These are phyloP conservation scores for Dendroctonus valens DNA, from an alignment of 1,140 invertebrate genomes.

Conservation along the genomic window DNA sequence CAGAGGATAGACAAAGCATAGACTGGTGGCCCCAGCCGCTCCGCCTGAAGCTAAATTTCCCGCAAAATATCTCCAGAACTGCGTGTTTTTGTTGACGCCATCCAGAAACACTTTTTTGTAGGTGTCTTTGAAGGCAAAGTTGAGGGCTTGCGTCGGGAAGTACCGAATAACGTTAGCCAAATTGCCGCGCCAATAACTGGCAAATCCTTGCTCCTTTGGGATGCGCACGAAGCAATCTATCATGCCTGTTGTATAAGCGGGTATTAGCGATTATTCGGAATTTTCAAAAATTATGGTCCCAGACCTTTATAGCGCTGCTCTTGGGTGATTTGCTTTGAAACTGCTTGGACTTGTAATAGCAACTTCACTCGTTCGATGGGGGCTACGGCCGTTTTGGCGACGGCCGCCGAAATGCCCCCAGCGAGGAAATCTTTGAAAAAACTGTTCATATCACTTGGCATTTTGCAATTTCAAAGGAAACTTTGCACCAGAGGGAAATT, in stretches of 20 bases:
- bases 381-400: conserved; percentile 83
- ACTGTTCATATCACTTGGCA: conserved; percentile 57
- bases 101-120: conserved; percentile 83
- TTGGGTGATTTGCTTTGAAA: conserved; percentile 77
- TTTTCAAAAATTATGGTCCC: background rate
- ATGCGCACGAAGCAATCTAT: conserved; percentile 83
- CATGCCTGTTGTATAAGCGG: conserved; percentile 63
- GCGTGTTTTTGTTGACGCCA: conserved; percentile 82
- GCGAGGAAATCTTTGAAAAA: conserved; percentile 83
- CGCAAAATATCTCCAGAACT: conserved; percentile 81
- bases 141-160: conserved; percentile 95
- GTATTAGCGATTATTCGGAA: background rate
- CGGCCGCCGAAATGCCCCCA: conserved; percentile 81
- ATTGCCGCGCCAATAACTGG: conserved; percentile 91
- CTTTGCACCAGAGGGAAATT: too few relatives aligned
- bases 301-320: conserved; percentile 81
- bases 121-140: conserved; percentile 93
- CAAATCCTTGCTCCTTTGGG: conserved; percentile 79
- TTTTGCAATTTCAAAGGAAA: background rate
- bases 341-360: conserved; percentile 83
- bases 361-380: conserved; percentile 91
- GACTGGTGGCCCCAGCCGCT: conserved; percentile 88
- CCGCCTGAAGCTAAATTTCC: conserved; percentile 91
- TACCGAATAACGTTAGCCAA: conserved; percentile 89
- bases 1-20: conserved; percentile 93